Evolutionary conservation across 2,797 vertebrate genomes (phyloP).

Genomic region (Tiaroga cobitis): DNA sequence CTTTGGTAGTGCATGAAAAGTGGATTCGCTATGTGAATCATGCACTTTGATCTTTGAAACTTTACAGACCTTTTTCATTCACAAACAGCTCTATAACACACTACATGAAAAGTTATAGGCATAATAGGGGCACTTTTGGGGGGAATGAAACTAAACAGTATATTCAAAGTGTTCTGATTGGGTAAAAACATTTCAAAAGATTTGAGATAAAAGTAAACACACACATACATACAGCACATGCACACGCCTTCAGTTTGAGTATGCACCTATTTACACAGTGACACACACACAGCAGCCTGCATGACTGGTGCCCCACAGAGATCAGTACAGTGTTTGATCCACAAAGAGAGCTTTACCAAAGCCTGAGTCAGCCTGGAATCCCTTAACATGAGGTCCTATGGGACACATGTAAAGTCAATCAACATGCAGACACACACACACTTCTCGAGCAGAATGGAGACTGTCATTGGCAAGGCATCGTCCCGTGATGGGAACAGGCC

Average conservation of each 20-base stretch:
- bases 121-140: background rate
- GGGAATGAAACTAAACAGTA: background rate
- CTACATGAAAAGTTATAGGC: background rate
- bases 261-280: constrained; percentile 16
- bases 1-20: background rate
- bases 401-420: constrained; percentile 55
- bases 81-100: background rate
- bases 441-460: constrained; percentile 61
- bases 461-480: constrained; percentile 69
- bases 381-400: constrained; percentile 67
- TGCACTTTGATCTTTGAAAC: background rate
- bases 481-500: constrained; percentile 72
- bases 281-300: background rate
- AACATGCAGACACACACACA: constrained; percentile 19
- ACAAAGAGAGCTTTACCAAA: constrained; percentile 67
- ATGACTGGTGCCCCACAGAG: constrained; percentile 57
- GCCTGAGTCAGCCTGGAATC: constrained; percentile 59
- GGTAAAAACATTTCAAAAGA: background rate
- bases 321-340: constrained; percentile 75
- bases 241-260: background rate
- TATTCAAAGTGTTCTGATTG: background rate
- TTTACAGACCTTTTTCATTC: background rate
- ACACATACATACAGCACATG: background rate
- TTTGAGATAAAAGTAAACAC: background rate
- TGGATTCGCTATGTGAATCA: background rate